phyloP scores from a whole-genome alignment of 1,140 invertebrate genomes.

The Pygmarrhopalites habei region DNA sequence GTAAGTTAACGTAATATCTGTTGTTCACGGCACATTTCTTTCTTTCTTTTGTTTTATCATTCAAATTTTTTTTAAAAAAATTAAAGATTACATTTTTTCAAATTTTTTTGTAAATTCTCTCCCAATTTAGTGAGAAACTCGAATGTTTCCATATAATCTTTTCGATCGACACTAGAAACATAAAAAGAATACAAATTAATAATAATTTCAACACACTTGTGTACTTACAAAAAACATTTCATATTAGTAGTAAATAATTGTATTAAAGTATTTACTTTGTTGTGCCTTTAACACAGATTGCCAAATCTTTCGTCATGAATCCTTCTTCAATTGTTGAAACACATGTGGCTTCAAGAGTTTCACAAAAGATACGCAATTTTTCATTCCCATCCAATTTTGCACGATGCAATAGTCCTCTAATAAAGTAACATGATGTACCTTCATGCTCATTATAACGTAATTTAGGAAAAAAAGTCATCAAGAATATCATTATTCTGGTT shows the following conservation, averaged over 20 bases:
- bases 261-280: slow-evolving; percentile 42
- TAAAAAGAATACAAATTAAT: no score
- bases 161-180: slow-evolving; percentile 59
- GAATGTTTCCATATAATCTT: slow-evolving; percentile 94
- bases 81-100: no score
- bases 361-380: slow-evolving; percentile 65
- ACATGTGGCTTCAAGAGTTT: slow-evolving; percentile 81
- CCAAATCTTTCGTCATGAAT: slow-evolving; percentile 97
- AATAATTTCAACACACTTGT: no score
- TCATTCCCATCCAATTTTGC: slow-evolving; percentile 86
- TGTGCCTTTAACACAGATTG: slow-evolving; percentile 94
- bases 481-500: no score
- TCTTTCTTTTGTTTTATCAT: no score
- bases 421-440: no score
- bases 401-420: slow-evolving; percentile 77
- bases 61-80: no score
- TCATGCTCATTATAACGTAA: no score
- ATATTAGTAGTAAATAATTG: background rate
- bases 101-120: slow-evolving; percentile 75
- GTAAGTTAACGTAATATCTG: no score
- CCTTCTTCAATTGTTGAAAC: slow-evolving; percentile 87
- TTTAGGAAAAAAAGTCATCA: no score
- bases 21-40: no score
- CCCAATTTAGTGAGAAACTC: slow-evolving; percentile 94
- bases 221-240: no score